Base-by-base conservation (phyloP, 2,888 invertebrate genomes). In the Lamellibrachia satsuma region DNA sequence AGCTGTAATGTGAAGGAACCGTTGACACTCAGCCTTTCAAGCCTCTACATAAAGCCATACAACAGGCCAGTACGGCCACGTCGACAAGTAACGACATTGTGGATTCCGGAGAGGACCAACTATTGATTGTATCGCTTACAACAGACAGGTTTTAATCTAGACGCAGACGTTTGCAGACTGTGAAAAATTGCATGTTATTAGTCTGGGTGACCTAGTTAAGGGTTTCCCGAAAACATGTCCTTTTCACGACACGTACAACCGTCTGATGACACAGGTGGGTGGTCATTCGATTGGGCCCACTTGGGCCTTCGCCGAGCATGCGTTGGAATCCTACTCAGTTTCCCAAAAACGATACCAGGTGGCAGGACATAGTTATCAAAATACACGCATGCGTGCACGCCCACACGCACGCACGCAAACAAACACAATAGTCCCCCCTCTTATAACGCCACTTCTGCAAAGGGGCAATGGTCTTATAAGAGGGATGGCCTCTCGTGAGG, bases 81-180 rank as follows among this genome's bases (percentile, higher is more conserved):
- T 2, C n/a, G 3, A n/a, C 75, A 22, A 6, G 22, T 75, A 75
- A 75, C 22, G 75, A 75, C 22, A 75, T 75, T 75, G 75, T n/a
- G 75, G n/a, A 75, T 75, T 75, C 75, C 15, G 75, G 4, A 22
- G 75, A 75, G 75, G 75, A 75, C 75, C n/a, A 15, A 1, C 15
- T 75, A 75, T 75, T 75, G 75, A 75, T 75, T 75, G 75, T 15
- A 75, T 75, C 75, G 75, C 75, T 75, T 75, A 75, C 22, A 75
- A 75, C 75, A n/a, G 75, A 75, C 75, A 75, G 15, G 6, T 22
- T 75, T 75, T 75, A 75, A 75, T 75, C 75, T 75, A 75, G 75
- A 22, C 75, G 75, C 75, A 11, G 75, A 75, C 75, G 75, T 75
- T 75, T 75, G n/a, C 22, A 75, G 75, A 75, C 75, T 75, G 22